phyloP scores from a whole-genome alignment of 2,113 vertebrate species.

The Arvicanthis niloticus region DNA sequence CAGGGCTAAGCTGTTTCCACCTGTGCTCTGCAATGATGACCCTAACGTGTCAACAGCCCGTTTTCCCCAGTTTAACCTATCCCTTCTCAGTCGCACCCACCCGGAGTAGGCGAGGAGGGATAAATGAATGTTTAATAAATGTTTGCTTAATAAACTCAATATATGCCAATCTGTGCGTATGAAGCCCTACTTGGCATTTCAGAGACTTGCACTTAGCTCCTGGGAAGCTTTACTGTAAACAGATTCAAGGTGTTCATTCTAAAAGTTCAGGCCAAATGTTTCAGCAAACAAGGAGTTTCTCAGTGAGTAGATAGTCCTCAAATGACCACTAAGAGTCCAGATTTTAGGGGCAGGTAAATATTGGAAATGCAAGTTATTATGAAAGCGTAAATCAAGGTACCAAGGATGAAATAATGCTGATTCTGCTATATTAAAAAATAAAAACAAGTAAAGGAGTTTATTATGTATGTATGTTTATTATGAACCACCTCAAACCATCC shows the following conservation, averaged over 20 bases:
- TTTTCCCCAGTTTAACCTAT: not conserved
- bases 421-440: not conserved
- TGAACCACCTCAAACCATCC: not conserved
- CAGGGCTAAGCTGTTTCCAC: conserved; percentile 5
- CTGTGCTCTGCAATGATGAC: not conserved
- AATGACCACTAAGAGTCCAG: not conserved
- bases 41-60: not conserved
- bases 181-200: not conserved
- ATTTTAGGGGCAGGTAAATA: not conserved
- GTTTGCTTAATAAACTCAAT: not conserved
- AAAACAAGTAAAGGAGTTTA: not conserved
- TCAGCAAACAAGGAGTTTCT: not conserved
- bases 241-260: conserved; percentile 13
- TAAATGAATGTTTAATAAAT: not conserved
- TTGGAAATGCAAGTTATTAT: not conserved
- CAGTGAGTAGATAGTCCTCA: not conserved
- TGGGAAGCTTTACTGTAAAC: conserved; percentile 15
- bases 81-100: not conserved
- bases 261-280: not conserved
- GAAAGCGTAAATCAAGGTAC: not conserved
- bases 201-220: not conserved
- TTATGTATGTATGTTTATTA: not conserved
- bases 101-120: not conserved
- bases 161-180: not conserved
- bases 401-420: not conserved